Evolutionary conservation across 2,113 vertebrate species (phyloP).

Genomic region (Psittacula cyanocephala): DNA sequence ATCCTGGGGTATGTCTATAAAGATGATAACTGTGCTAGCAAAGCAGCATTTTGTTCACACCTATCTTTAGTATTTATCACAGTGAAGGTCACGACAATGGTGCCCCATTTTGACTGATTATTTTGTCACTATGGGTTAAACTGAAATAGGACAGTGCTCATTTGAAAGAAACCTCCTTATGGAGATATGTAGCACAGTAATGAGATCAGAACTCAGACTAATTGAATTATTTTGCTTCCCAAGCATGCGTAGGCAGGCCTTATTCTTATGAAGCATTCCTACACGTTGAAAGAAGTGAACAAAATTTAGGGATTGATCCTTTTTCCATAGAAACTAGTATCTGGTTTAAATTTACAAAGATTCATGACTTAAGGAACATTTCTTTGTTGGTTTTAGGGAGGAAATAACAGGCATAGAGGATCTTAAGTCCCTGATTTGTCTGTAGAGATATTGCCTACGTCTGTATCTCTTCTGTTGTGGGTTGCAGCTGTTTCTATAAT

Average conservation of each 20-base stretch:
- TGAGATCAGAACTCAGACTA: not conserved
- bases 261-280: not conserved
- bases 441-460: not conserved
- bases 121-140: slow-evolving; percentile 41
- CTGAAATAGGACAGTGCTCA: not conserved
- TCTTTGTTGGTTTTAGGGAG: not conserved
- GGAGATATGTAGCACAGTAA: not conserved
- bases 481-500: not conserved
- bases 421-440: not conserved
- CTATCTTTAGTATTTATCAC: not conserved
- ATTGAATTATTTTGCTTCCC: slow-evolving; percentile 17
- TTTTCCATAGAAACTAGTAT: not conserved
- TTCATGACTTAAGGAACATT: not conserved
- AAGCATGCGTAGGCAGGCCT: not conserved
- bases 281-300: not conserved
- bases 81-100: not conserved
- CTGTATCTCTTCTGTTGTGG: not conserved
- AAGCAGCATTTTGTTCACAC: not conserved
- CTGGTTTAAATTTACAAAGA: not conserved
- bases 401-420: not conserved
- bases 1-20: not conserved
- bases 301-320: not conserved
- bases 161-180: not conserved
- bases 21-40: not conserved
- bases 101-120: slow-evolving; percentile 20